Conservation (phyloP, 2,888 invertebrate genomes). For the Brachynemurus nebulosus region DNA sequence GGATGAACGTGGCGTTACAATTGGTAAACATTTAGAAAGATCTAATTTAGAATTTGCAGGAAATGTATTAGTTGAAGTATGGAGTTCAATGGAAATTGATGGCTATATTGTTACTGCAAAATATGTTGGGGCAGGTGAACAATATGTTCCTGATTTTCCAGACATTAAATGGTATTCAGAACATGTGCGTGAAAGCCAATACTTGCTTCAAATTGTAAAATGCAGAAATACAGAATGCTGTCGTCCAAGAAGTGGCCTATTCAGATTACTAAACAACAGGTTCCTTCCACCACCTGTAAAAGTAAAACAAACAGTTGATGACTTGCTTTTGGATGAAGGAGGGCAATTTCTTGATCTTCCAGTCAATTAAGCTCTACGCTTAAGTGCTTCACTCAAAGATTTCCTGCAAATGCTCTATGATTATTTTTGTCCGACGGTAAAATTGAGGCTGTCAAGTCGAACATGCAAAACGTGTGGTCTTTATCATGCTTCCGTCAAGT, state of each 20-base stretch:
- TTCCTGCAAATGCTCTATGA: slow-evolving; percentile 7
- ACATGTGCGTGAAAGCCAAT: slow-evolving; percentile 10
- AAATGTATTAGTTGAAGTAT: slow-evolving; percentile 24
- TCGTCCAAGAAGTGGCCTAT: not conserved
- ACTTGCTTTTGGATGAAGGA: slow-evolving; percentile 4
- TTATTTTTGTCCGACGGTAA: slow-evolving; percentile 10
- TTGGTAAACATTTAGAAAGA: slow-evolving; percentile 24
- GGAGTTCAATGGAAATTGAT: slow-evolving; percentile 23
- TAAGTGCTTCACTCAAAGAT: slow-evolving; percentile 7
- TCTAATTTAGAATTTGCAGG: slow-evolving; percentile 26
- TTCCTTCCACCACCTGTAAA: slow-evolving; percentile 11
- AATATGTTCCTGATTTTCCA: not conserved
- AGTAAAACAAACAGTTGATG: slow-evolving; percentile 10
- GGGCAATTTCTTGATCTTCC: slow-evolving; percentile 8
- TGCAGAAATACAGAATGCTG: not conserved
- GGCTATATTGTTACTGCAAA: slow-evolving; percentile 12
- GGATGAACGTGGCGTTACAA: slow-evolving; percentile 20
- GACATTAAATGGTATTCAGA: slow-evolving; percentile 4
- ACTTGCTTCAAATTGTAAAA: slow-evolving; percentile 11
- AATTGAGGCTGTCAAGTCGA: slow-evolving; percentile 6
- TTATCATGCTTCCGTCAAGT: slow-evolving; percentile 9
- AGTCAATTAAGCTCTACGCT: slow-evolving; percentile 12
- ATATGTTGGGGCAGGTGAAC: not conserved
- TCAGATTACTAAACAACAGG: slow-evolving; percentile 6
- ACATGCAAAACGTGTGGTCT: slow-evolving; percentile 2